Conservation (phyloP, 2,797 vertebrate genomes). For the Dipus sagitta region DNA sequence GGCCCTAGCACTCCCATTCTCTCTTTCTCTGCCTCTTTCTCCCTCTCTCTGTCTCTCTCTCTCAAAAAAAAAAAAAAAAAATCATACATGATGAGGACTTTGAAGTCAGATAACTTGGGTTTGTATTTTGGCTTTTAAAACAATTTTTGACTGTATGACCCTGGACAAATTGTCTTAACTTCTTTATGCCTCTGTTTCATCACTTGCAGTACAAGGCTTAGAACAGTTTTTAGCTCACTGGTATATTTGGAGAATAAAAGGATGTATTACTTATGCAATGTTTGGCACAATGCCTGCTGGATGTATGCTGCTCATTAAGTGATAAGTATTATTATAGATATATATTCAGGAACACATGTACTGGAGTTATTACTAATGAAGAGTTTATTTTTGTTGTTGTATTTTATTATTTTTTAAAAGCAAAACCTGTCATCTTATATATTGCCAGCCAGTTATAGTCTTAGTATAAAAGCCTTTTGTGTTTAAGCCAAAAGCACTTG, state of each 20-base stretch:
- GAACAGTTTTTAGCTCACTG: neutral
- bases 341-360: neutral
- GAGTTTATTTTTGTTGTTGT: conserved; percentile 55
- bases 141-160: neutral
- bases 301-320: neutral
- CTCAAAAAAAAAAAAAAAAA: neutral
- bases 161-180: conserved; percentile 33
- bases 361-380: conserved; percentile 15
- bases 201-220: neutral
- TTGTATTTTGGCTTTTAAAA: neutral
- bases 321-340: neutral
- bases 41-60: too few relatives aligned
- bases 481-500: conserved; percentile 26
- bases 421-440: conserved; percentile 44
- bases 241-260: conserved; percentile 34
- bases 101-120: neutral
- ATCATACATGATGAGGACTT: neutral
- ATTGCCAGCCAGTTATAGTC: conserved; percentile 17
- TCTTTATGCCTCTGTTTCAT: neutral
- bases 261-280: neutral
- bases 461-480: conserved; percentile 40
- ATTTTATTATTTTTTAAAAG: neutral
- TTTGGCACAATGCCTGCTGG: neutral
- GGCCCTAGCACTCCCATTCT: too few relatives aligned
- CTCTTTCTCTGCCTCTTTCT: too few relatives aligned